Evolutionary conservation across 2,888 invertebrate species (phyloP), one percentile per base, ranked within the genome.

Genomic region (Blastobasis adustella): DNA sequence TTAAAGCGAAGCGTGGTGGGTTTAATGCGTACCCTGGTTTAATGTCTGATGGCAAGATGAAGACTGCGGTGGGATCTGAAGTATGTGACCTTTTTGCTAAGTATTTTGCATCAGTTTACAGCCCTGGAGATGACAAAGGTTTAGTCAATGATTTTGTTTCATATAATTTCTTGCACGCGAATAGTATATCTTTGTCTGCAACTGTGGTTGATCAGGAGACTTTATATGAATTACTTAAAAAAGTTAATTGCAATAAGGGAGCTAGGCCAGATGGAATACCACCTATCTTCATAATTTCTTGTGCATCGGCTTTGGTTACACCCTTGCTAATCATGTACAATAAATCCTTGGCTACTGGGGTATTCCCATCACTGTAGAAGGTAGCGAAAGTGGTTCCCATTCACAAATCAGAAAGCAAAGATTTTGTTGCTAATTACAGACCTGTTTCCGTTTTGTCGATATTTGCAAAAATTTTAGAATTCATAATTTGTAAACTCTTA

Each of bases 321-420:
- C 56, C 57, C 3, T 37, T 56, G 4, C 48, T 7, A 1, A 37
- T 50, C 7, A 57, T 59, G n/a, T 53, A 37, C 37, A 54, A 57
- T 6, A 51, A 47, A 42, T 61, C 58, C 5, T 48, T 61, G 4
- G n/a, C 23, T 9, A 47, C 50, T 9, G 57, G 57, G 5, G 36
- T 43, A 7, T 59, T 57, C 49, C 58, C 60, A 1, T 42, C 41
- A 4, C 23, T 8, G 1, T 58, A 58, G 59, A 61, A 59, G 45
- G n/a, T 10, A n/a, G 48, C 55, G 0, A 46, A 53, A 41, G 51
- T 59, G 7, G 51, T 58, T 4, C 58, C 58, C 4, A 37, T 61
- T 6, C 41, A 46, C 6, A 61, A 61, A 48, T 9, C 37, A 4
- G 55, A 52, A 0, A 42, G 49, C 6, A 23, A 37, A 7, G 37